These are phyloP conservation scores for Emmelina monodactyla DNA, from an alignment of 2,888 invertebrate genomes.

Conservation along the genomic window DNA sequence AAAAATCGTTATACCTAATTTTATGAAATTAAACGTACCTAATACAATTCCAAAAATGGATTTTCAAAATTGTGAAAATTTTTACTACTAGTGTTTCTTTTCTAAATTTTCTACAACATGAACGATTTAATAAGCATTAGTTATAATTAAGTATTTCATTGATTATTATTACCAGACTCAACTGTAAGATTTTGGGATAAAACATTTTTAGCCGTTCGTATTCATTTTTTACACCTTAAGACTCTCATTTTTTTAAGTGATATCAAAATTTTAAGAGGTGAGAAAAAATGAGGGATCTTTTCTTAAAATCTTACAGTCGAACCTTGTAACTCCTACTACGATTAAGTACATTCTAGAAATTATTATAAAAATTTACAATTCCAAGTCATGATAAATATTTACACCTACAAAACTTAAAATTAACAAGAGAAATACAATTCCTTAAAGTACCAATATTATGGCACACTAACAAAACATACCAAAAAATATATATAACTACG, in stretches of 20 bases:
- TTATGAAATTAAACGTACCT: background rate
- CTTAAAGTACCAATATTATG: constrained; percentile 26
- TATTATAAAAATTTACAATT: constrained; percentile 48
- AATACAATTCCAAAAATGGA: constrained; percentile 8
- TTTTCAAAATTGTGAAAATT: constrained; percentile 17
- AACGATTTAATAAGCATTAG: constrained; percentile 45
- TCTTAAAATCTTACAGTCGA: too few species aligned
- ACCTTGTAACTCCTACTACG: constrained; percentile 1
- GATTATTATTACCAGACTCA: too few species aligned
- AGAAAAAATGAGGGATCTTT: too few species aligned
- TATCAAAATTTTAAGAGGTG: too few species aligned
- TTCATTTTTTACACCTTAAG: too few species aligned
- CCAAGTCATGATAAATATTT: constrained; percentile 50
- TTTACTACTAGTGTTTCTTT: constrained; percentile 20
- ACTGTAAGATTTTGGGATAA: too few species aligned
- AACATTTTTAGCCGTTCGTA: too few species aligned
- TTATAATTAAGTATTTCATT: constrained; percentile 1
- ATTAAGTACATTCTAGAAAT: constrained; percentile 5
- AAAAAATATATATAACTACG: background rate
- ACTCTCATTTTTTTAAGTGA: too few species aligned
- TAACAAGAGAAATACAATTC: constrained; percentile 26
- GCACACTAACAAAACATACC: constrained; percentile 17
- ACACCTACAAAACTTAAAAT: constrained; percentile 27
- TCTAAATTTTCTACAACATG: constrained; percentile 58
- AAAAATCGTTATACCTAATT: background rate